Evolutionary conservation across 2,113 vertebrate species (phyloP), one percentile per base, ranked within the genome.

Genomic region (Crotalus tigris): DNA sequence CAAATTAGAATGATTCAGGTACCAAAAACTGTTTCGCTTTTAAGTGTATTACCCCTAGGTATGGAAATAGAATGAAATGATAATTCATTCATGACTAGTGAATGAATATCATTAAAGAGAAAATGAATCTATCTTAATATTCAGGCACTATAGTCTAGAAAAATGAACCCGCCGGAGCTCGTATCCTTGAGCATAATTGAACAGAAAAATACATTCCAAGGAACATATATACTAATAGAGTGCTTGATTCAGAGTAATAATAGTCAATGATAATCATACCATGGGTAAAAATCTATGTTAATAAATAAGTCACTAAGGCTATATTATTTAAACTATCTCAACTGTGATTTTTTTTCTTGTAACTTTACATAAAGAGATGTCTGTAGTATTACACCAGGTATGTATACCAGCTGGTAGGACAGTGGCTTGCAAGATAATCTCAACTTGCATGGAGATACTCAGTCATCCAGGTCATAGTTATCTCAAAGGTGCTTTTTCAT

Each of bases 111-210:
- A 90, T 92, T 92, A 90, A 90, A 85, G 44, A n/a, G 55, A 59
- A 92, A 92, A 90, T 92, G 88, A 85, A 58, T 85, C 39, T 89
- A 13, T 81, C 92, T 92, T 89, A 44, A 85, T 90, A 61, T 89
- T 85, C 53, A 33, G n/a, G 54, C 23, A 44, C n/a, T 61, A 26
- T 44, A 88, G 39, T 88, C n/a, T 53, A 89, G 53, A 39, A 69
- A 92, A 89, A 89, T 89, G 64, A 89, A 23, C 17, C 33, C 33
- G 33, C 85, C 29, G 0, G 49, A 29, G 29, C 39, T 58, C 11
- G 21, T 21, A 51, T n/a, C 54, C 11, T 23, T 59, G 54, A n/a
- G 49, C 44, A n/a, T 58, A 92, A 59, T 17, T 90, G 88, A 33
- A 85, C 26, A 51, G 44, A 90, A 90, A 81, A 85, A 51, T 85